Evolutionary conservation across 2,113 vertebrate species (phyloP), one percentile per base, ranked within the genome.

Genomic region (Perognathus longimembris): DNA sequence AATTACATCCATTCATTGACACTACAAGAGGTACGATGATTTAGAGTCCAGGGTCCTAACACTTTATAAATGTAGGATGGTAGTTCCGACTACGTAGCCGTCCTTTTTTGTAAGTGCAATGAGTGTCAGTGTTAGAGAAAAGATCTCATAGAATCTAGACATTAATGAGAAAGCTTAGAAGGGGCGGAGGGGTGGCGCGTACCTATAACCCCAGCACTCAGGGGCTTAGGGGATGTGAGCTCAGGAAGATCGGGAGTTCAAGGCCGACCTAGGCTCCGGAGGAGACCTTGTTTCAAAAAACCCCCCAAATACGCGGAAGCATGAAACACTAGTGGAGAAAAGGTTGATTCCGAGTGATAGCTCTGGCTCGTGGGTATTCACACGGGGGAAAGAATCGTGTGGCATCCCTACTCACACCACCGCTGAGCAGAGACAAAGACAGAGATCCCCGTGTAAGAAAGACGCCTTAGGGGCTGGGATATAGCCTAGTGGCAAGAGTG

Each of bases 1-100:
- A 80, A 61, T 80, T 61, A 64, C 1, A 63, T 40, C 4, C 11
- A 22, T 69, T 89, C 32, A 80, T 70, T 78, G 90, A 80, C 84
- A 90, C n/a, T 57, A 69, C 74, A 4, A 30, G 17, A 63, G 24
- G 50, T 32, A 28, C 22, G 40, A 32, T 34, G 42, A 36, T 86
- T 92, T 28, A 84, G 64, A 70, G 75, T 83, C 32, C 84, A 22
- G 6, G 38, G 1, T 83, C 89, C 78, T 42, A 32, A 89, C 82
- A 83, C 5, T 85, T 73, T 17, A 30, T 45, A 45, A 7, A 24
- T 88, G 21, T 59, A 61, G 24, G 20, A 21, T 20, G 14, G 18
- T 77, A 73, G 82, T 38, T 93, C 36, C 67, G 36, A 87, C 84
- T 57, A 36, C 2, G 6, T 28, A 88, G 17, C 12, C 15, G 21